phyloP scores from a whole-genome alignment of 1,140 invertebrate genomes.

The Thaumetopoea pityocampa region DNA sequence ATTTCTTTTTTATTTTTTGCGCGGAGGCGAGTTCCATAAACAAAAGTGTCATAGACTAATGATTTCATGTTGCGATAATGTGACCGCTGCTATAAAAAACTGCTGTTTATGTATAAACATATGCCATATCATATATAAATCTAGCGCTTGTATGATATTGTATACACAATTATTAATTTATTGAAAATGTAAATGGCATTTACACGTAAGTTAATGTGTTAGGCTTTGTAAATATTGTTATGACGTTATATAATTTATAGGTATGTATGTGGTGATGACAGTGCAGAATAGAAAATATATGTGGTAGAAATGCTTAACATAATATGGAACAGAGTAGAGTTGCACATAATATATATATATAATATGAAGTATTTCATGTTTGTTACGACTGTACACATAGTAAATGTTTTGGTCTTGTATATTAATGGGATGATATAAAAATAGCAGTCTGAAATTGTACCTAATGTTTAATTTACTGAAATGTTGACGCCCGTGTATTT shows the following conservation, averaged over 20 bases:
- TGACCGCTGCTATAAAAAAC: constrained; percentile 46
- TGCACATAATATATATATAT: constrained; percentile 59
- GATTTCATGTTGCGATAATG: constrained; percentile 48
- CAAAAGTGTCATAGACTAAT: constrained; percentile 13
- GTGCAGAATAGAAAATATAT: constrained; percentile 56
- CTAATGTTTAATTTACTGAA: constrained; percentile 6
- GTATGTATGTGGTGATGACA: constrained; percentile 49
- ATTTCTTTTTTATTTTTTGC: too few relatives aligned
- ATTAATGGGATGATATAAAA: constrained; percentile 50
- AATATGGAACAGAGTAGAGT: constrained; percentile 54
- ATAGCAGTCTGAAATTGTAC: constrained; percentile 26
- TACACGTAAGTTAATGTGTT: constrained; percentile 68
- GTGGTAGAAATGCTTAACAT: constrained; percentile 66
- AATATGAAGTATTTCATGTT: constrained; percentile 47
- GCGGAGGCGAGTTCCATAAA: too few relatives aligned
- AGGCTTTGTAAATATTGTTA: constrained; percentile 76
- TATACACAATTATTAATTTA: constrained; percentile 71
- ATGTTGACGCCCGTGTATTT: constrained; percentile 1
- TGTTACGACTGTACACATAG: constrained; percentile 47
- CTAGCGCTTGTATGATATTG: constrained; percentile 72
- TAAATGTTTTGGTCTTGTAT: constrained; percentile 66
- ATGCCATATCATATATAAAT: constrained; percentile 71
- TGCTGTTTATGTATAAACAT: constrained; percentile 55
- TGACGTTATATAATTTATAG: constrained; percentile 76
- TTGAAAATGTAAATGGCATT: constrained; percentile 72